These are phyloP conservation scores for Amblyraja radiata DNA, from an alignment of 2,797 vertebrate genomes.

Conservation along the genomic window DNA sequence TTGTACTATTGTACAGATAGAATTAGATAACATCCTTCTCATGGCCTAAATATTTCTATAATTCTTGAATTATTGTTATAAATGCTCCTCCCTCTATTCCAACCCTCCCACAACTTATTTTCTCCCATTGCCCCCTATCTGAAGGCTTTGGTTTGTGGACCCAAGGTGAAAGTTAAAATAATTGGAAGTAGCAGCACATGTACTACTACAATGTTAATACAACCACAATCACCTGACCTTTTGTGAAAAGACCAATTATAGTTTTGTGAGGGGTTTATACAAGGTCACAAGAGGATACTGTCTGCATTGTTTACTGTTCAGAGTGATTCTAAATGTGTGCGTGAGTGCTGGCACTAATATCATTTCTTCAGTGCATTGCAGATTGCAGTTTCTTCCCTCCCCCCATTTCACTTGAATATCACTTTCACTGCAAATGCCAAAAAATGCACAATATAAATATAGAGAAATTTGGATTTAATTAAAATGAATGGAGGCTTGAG, in stretches of 20 bases:
- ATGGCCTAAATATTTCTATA: neutral
- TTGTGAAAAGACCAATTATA: slow-evolving; percentile 33
- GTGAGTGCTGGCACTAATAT: neutral
- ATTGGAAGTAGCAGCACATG: neutral
- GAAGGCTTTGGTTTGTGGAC: slow-evolving; percentile 32
- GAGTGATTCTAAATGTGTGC: neutral
- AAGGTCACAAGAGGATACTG: neutral
- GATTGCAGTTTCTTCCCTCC: neutral
- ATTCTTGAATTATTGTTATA: neutral
- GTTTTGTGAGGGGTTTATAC: slow-evolving; percentile 21
- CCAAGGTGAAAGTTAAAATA: slow-evolving; percentile 8
- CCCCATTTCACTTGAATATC: neutral
- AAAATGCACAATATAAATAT: neutral
- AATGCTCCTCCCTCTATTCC: neutral
- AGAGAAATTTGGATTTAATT: neutral
- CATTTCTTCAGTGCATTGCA: slow-evolving; percentile 22
- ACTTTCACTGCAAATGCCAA: slow-evolving; percentile 26
- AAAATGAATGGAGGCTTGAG: neutral
- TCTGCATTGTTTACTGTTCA: slow-evolving; percentile 4
- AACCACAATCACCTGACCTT: slow-evolving; percentile 19
- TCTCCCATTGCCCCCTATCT: neutral
- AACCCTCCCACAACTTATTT: neutral
- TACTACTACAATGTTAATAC: neutral
- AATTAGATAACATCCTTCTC: neutral
- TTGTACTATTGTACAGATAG: slow-evolving; percentile 27